These are phyloP conservation scores for Chlorodrepanis virens DNA, from an alignment of 2,113 vertebrate species.

Conservation along the genomic window DNA sequence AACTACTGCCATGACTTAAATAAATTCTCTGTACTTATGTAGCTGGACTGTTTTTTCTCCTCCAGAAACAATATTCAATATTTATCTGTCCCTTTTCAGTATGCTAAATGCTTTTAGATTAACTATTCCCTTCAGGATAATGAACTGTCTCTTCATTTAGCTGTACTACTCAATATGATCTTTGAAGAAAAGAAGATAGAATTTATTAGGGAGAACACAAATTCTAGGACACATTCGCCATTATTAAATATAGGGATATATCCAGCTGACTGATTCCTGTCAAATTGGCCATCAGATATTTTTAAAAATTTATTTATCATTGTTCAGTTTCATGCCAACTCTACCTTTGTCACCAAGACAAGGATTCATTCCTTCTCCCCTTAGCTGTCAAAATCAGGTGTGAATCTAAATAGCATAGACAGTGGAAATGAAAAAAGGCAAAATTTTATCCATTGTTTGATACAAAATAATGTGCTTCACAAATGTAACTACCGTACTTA, in stretches of 20 bases:
- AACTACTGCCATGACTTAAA: neutral
- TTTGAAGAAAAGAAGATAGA: neutral
- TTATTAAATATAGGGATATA: neutral
- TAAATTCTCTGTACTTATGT: neutral
- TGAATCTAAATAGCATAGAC: neutral
- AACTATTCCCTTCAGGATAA: neutral
- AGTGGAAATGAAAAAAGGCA: neutral
- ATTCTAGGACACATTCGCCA: neutral
- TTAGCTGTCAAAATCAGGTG: neutral
- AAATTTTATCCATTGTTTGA: neutral
- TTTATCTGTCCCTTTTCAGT: neutral
- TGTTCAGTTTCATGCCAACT: neutral
- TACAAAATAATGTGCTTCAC: neutral
- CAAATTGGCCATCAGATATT: neutral
- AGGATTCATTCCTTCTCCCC: neutral
- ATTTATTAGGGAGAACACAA: neutral
- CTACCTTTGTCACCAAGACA: neutral
- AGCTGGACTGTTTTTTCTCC: neutral
- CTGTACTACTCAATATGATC: neutral
- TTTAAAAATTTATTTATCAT: neutral
- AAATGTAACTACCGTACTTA: neutral
- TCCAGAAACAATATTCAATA: neutral
- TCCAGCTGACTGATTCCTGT: neutral
- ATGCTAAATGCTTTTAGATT: neutral
- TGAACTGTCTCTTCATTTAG: neutral